phyloP scores from a whole-genome alignment of 2,888 invertebrate species.

The Lampropteryx suffumata region DNA sequence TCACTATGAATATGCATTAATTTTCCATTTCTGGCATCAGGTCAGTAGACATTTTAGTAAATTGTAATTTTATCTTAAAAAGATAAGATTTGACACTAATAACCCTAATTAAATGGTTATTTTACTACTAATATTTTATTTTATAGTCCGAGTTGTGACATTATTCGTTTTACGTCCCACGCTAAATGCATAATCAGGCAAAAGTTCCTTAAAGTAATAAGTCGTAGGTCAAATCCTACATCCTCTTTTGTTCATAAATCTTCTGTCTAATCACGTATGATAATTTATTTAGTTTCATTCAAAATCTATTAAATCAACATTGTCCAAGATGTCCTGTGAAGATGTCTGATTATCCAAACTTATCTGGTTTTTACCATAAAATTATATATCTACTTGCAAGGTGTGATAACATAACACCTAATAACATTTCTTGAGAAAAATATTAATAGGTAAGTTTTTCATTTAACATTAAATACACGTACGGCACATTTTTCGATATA shows the following conservation, averaged over 20 bases:
- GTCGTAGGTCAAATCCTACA: slow-evolving; percentile 15
- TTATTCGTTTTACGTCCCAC: slow-evolving; percentile 27
- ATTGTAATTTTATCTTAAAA: slow-evolving; percentile 9
- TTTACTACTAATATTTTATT: slow-evolving; percentile 28
- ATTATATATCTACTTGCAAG: no score
- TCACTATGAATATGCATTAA: slow-evolving; percentile 6
- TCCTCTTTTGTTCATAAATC: not conserved
- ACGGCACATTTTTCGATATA: no score
- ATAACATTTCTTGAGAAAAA: no score
- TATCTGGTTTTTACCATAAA: no score
- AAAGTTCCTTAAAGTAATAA: slow-evolving; percentile 1
- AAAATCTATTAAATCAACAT: no score
- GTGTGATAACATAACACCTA: no score
- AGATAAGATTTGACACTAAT: slow-evolving; percentile 17
- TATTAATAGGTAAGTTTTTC: no score
- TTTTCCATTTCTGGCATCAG: not conserved
- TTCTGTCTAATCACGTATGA: no score
- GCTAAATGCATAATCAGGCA: slow-evolving; percentile 13
- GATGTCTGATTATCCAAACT: no score
- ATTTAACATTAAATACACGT: no score
- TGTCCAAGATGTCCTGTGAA: no score
- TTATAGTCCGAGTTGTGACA: slow-evolving; percentile 22
- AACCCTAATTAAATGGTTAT: slow-evolving; percentile 16
- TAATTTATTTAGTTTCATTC: no score
- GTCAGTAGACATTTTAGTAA: slow-evolving; percentile 9